Conservation (phyloP, 2,888 invertebrate genomes). For the Exocentrus adspersus region DNA sequence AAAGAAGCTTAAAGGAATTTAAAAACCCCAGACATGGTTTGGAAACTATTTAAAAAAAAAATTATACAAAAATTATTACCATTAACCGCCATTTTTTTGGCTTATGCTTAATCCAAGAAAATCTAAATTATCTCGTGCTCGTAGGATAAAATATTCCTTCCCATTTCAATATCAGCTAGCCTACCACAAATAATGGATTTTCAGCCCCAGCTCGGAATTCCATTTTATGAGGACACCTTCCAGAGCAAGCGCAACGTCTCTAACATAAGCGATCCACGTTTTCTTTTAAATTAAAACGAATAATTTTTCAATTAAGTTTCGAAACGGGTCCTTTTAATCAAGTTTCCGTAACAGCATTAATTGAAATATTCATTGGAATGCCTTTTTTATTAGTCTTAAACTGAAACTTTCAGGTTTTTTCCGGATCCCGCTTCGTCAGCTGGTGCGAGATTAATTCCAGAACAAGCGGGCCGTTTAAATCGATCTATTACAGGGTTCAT, state of each 20-base stretch:
- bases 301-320: slow-evolving; percentile 6
- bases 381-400: background rate
- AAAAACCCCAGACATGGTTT: no score
- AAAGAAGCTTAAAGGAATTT: no score
- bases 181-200: background rate
- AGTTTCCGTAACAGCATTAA: slow-evolving; percentile 3
- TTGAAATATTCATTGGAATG: slow-evolving; percentile 1
- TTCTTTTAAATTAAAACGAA: background rate
- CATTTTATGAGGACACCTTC: background rate
- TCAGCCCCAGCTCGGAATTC: background rate
- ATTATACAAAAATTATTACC: no score
- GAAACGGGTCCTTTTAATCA: background rate
- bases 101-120: no score
- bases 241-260: background rate
- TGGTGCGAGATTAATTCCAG: background rate
- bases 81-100: no score
- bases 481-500: background rate
- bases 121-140: no score
- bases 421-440: background rate
- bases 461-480: background rate
- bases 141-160: no score
- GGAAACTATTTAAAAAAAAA: no score
- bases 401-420: background rate
- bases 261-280: background rate
- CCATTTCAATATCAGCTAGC: no score